Base-by-base conservation (phyloP, 1,140 invertebrate genomes). In the Chrysopa pallens region DNA sequence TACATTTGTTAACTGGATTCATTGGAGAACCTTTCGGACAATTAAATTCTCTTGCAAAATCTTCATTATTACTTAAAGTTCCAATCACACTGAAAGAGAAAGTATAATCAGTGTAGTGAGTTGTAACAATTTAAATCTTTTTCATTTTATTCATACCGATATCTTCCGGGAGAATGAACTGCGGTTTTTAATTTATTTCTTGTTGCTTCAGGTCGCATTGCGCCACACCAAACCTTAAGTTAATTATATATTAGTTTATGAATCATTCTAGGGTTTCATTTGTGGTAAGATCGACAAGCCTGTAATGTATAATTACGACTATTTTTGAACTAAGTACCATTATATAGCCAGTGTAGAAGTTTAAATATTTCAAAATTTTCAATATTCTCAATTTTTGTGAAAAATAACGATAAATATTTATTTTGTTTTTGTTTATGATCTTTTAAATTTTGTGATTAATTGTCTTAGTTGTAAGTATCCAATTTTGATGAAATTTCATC, bases 91-190 rank as follows among this genome's bases (percentile, higher is more conserved):
- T 43, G 36, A 46, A 54, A 48, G 49, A 47, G 11, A 17, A n/a
- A 40, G 13, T 8, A 42, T 40, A 8, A 38, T n/a, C 11, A 27
- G 8, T 12, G 15, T 35, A 15, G 39, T 12, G 11, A 36, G n/a
- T 42, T 36, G 7, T 7, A 13, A 28, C 4, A 5, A 29, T 14
- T 33, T 40, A 39, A 45, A 45, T 6, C n/a, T 7, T 12, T 44
- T 39, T 38, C 8, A 44, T 35, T 28, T 4, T 41, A 8, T 39
- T 11, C 38, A 50, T 51, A 61, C 52, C 78, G 63, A 42, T 81
- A 79, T 39, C 75, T 78, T 39, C 86, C 88, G 12, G 85, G 84
- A 7, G 85, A 81, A 55, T 93, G 89, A 28, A 87, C 80, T 0
- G 80, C 78, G 23, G 80, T 83, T 42, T 84, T 68, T 35, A 89